Base-by-base conservation (phyloP, 2,888 invertebrate species). In the Steinernema hermaphroditum region DNA sequence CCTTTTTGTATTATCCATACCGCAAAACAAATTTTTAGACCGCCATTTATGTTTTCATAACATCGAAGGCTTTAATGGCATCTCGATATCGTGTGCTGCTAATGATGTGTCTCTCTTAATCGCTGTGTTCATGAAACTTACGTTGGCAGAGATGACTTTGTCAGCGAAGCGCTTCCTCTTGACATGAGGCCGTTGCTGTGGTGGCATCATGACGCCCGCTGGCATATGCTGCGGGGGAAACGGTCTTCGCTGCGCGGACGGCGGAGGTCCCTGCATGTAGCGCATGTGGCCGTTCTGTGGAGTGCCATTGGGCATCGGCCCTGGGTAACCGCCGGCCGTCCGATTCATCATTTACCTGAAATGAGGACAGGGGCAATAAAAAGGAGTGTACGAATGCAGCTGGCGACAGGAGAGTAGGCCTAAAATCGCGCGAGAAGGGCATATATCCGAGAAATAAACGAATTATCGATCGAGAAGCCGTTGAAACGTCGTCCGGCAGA, bases 161-260 rank as follows among this genome's bases (percentile, higher is more conserved):
- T 86, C 86, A n/a, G 83, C 84, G 72, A 82, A 81, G 46, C 79
- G 69, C 62, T 81, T 81, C 75, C 81, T 82, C 80, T 82, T 83
- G 43, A 27, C n/a, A 41, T 37, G 37, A 4, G 4, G 68, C 34
- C 37, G 8, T 22, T 34, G 68, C 37, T 37, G 37, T 4, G 22
- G 27, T 8, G 2, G 54, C 54, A 54, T 54, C 54, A 54, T 9
- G 6, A 6, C 6, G 22, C 24, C 54, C 22, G n/a, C n/a, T n/a
- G 22, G 27, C 46, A 46, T 46, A 6, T 46, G 49, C 16, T 49
- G 57, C 19, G 68, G n/a, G 2, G 68, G 68, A 34, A 34, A 37
- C 6, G 32, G 68, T 22, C 41, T 14, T n/a, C 68, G 32, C n/a
- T 68, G 68, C 12, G 6, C 27, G 6, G 54, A 27, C 2, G 37